These are phyloP conservation scores for Lepisosteus osseus DNA, from an alignment of 2,113 vertebrate species.

Conservation along the genomic window DNA sequence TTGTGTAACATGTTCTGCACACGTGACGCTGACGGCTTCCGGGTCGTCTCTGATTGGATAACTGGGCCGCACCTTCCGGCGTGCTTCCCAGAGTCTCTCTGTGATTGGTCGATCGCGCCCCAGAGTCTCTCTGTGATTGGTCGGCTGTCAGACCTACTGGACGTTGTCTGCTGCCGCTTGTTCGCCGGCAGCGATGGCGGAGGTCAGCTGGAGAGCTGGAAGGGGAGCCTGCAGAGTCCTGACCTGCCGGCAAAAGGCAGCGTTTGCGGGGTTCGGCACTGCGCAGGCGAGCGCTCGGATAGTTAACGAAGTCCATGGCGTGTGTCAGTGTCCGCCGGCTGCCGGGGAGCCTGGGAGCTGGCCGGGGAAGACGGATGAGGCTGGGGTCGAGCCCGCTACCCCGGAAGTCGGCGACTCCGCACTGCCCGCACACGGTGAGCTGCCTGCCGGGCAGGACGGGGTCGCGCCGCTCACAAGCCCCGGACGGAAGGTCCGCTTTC, in stretches of 20 bases:
- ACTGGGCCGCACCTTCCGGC: too few relatives aligned
- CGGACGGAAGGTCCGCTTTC: too few relatives aligned
- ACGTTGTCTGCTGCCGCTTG: conserved; percentile 26
- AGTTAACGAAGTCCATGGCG: not conserved
- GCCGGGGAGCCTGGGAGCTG: conserved; percentile 1
- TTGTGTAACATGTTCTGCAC: too few relatives aligned
- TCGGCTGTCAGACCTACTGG: conserved; percentile 10
- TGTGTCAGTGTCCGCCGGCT: not conserved
- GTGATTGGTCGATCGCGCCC: not conserved
- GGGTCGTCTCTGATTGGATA: conserved; percentile 38
- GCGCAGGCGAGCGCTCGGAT: not conserved
- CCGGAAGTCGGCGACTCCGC: too few relatives aligned
- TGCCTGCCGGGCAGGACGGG: too few relatives aligned
- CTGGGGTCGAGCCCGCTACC: too few relatives aligned
- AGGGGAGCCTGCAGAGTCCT: conserved; percentile 27
- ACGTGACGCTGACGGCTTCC: conserved; percentile 28
- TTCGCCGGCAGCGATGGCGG: conserved; percentile 51
- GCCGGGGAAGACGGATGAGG: not conserved
- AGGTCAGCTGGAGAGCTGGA: conserved; percentile 54
- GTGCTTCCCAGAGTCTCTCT: not conserved
- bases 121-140: conserved; percentile 9
- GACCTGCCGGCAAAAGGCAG: not conserved
- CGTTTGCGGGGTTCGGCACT: not conserved
- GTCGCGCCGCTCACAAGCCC: too few relatives aligned
- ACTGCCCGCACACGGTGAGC: too few relatives aligned